Base-by-base conservation (phyloP, 2,888 invertebrate species). In the Epirrhoe tristata region DNA sequence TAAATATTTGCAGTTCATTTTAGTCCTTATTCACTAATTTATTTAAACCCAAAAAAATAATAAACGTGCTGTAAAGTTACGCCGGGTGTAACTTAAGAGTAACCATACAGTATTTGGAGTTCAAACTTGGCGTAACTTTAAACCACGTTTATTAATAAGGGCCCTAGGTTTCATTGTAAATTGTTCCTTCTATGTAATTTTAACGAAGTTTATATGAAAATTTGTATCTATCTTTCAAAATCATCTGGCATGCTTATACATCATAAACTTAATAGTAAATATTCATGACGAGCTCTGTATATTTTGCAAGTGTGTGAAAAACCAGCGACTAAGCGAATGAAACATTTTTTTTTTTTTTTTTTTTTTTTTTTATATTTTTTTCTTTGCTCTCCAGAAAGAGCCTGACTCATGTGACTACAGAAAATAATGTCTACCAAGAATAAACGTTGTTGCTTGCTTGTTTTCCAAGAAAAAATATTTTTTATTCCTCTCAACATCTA, bases 351-450 rank as follows among this genome's bases (percentile, higher is more conserved):
- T 39, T 16, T 55, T 56, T n/a, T 31, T 46, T 56, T 7, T 39
- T 56, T 56, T n/a, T n/a, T n/a, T n/a, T n/a, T n/a, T n/a, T 17
- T 7, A 55, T 36, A 55, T 16, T 55, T 56, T n/a, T 31, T 46
- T 56, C n/a, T 39, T 56, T 56, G 46, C n/a, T 46, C 17, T 55
- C 31, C 10, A 24, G 56, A 43, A 55, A 55, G 36, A 55, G 39
- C 39, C 39, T 43, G 39, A 43, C 39, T 43, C 36, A 39, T 43
- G 39, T 43, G 39, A 16, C 6, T 54, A 12, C 12, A 43, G 2
- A 48, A 48, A 16, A 48, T 48, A 48, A 14, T 48, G 48, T 16
- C 14, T 16, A 14, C 14, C 48, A 48, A 48, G 48, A 48, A 48
- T 48, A 48, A 48, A 51, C 51, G 12, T 51, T 51, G 51, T 31